Evolutionary conservation across 2,113 vertebrate species (phyloP), one percentile per base, ranked within the genome.

Genomic region (Tetraodon nigroviridis): DNA sequence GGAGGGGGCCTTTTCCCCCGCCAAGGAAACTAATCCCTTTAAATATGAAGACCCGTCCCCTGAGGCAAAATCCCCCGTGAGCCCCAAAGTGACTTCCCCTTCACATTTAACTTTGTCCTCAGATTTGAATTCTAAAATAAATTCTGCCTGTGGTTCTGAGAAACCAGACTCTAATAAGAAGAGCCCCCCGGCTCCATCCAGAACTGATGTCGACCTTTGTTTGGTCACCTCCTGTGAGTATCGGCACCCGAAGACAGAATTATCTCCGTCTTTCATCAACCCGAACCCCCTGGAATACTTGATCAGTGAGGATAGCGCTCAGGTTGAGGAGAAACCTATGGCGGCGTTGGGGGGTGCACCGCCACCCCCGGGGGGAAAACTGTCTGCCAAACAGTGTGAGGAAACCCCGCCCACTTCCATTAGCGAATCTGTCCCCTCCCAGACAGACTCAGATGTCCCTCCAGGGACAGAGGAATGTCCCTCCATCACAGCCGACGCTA

Each of bases 221-320:
- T 90, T 98, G 13, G 95, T 97, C 60, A 91, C 92, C 21, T 95
- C 94, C 13, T 97, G 94, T 20, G 94, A 98, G 67, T 98, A 95
- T 62, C 95, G 94, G 58, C 96, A 96, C 72, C 94, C 94, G 8
- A 98, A 97, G 84, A 97, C 96, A 0, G 96, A 98, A 78, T 90
- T 98, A 5, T 98, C 95, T 0, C 95, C 96, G 1, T 98, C 96
- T 27, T 98, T 98, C 81, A 98, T 98, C 73, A 98, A 98, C 61
- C 96, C 96, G 17, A 98, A 93, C 62, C 94, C 95, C 27, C 86
- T 98, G 0, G 95, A 98, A 75, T 98, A 94, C 88, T 97, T 98
- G 86, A 90, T 93, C 60, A 93, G 83, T 78, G 94, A 94, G 69
- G 94, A 94, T 37, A 85, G 90, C 6, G 51, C 84, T 53, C 77